A percentile compares a stretch with the other conserved stretches of the same genome.
Conservation (phyloP, 92 coral and sea anemone species). For the Zoanthus solanderi region DNA sequence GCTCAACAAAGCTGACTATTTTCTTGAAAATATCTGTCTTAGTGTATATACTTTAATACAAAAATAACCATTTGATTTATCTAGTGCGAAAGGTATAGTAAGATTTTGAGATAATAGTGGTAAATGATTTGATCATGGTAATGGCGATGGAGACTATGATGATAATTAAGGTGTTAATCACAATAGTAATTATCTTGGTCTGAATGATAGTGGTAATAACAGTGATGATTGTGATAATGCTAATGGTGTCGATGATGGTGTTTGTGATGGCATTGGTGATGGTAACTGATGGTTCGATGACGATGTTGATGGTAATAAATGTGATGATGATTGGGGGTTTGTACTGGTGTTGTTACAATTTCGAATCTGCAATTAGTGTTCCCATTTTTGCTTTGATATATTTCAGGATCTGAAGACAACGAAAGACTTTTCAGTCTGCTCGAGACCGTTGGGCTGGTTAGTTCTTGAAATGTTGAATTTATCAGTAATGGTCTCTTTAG, state of each 20-base stretch:
- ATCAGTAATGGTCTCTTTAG: background rate
- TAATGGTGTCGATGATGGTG: background rate
- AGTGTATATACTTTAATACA: too few species aligned
- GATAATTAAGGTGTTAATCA: background rate
- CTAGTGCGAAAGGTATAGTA: background rate
- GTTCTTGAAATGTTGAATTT: background rate
- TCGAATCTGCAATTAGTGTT: background rate
- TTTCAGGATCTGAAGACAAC: slow-evolving; percentile 61
- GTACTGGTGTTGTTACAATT: background rate
- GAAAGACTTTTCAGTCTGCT: slow-evolving; percentile 72
- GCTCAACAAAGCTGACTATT: too few species aligned
- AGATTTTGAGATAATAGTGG: background rate
- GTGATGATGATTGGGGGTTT: too few species aligned
- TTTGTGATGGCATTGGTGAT: background rate
- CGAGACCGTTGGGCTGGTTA: slow-evolving; percentile 81
- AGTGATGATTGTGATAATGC: background rate
- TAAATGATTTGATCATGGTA: background rate
- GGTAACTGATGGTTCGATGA: background rate
- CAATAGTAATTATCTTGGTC: background rate
- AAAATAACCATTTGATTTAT: background rate
- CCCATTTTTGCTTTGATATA: background rate
- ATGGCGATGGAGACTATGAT: background rate
- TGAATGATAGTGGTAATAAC: background rate
- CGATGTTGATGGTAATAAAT: too few species aligned
- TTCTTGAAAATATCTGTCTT: too few species aligned